Evolutionary conservation across 2,888 invertebrate species (phyloP).

Genomic region (Agelastica alni): DNA sequence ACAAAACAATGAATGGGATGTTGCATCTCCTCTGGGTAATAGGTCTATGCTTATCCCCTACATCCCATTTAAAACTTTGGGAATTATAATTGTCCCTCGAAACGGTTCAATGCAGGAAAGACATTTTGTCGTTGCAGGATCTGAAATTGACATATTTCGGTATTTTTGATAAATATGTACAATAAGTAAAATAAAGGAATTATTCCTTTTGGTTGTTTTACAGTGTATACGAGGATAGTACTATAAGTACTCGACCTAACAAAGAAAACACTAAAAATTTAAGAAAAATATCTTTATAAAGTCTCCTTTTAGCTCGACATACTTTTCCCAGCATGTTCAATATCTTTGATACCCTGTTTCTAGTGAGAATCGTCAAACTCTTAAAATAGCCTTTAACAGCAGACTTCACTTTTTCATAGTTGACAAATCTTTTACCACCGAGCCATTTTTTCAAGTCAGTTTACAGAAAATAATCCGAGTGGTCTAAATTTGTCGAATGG

Average conservation of each 20-base stretch:
- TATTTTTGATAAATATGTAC: too few relatives aligned
- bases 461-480: not conserved
- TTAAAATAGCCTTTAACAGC: not conserved
- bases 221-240: too few relatives aligned
- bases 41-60: too few relatives aligned
- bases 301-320: not conserved
- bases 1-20: too few relatives aligned
- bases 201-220: too few relatives aligned
- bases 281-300: not conserved
- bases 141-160: too few relatives aligned
- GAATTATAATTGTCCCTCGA: too few relatives aligned
- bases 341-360: not conserved
- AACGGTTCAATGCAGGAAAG: too few relatives aligned
- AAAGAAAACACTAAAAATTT: not conserved
- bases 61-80: too few relatives aligned
- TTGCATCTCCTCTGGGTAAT: too few relatives aligned
- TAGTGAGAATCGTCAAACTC: not conserved
- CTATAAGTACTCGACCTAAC: not conserved
- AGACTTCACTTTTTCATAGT: not conserved
- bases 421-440: not conserved
- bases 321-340: not conserved
- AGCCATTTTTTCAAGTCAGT: slow-evolving; percentile 24
- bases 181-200: too few relatives aligned
- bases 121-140: too few relatives aligned
- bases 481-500: not conserved